Conservation (phyloP, 1,140 invertebrate genomes). For the Olivierus martensii region DNA sequence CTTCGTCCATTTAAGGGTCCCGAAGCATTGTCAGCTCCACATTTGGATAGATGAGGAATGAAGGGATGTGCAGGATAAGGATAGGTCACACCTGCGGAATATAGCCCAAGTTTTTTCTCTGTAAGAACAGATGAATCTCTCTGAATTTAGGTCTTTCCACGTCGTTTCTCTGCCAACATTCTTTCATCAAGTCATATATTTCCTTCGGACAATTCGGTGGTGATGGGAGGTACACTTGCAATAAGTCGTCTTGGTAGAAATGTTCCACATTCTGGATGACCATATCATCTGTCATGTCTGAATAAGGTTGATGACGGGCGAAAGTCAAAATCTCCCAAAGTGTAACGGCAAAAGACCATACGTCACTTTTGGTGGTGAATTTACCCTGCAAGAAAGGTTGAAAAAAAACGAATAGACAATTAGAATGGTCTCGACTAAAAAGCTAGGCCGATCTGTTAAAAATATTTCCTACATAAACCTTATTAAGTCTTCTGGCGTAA, state of each 20-base stretch:
- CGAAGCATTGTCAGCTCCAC: too few relatives aligned
- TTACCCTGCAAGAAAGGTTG: slow-evolving; percentile 42
- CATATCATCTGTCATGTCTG: slow-evolving; percentile 57
- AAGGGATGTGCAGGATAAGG: too few relatives aligned
- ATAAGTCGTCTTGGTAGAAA: neutral
- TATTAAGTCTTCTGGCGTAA: too few relatives aligned
- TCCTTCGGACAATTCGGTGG: slow-evolving; percentile 75
- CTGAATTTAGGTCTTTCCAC: slow-evolving; percentile 71
- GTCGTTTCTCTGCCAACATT: slow-evolving; percentile 83
- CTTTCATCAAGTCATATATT: slow-evolving; percentile 83
- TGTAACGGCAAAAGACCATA: slow-evolving; percentile 78
- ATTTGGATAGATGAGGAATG: too few relatives aligned
- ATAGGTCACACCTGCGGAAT: slow-evolving; percentile 15
- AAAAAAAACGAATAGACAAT: too few relatives aligned
- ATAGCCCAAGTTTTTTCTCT: slow-evolving; percentile 75
- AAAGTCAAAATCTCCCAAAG: slow-evolving; percentile 81
- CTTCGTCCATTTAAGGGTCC: too few relatives aligned
- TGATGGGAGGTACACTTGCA: slow-evolving; percentile 42
- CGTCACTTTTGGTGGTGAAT: slow-evolving; percentile 70
- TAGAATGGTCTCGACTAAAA: too few relatives aligned
- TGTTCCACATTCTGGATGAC: slow-evolving; percentile 60
- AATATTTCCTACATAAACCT: too few relatives aligned
- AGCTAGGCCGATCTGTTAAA: too few relatives aligned
- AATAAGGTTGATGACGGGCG: slow-evolving; percentile 64
- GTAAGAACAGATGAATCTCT: slow-evolving; percentile 80